These are phyloP conservation scores for Brachyptera putata DNA, from an alignment of 2,888 invertebrate species.

Conservation along the genomic window DNA sequence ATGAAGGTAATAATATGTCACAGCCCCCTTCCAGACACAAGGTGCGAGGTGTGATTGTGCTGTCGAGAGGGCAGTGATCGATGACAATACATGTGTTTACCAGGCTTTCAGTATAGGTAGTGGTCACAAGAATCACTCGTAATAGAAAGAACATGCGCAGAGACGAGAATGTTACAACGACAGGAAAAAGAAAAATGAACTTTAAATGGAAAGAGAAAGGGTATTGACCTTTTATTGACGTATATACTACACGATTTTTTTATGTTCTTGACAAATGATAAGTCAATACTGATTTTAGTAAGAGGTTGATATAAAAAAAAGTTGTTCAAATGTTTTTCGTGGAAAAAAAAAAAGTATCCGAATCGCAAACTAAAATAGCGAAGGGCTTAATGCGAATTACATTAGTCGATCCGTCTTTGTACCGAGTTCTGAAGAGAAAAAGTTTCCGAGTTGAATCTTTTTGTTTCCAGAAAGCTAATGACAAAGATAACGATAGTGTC, in stretches of 20 bases:
- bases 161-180: not conserved
- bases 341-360: not conserved
- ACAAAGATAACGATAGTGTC: too few relatives aligned
- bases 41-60: constrained; percentile 21
- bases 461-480: too few relatives aligned
- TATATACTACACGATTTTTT: not conserved
- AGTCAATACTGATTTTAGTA: too few relatives aligned
- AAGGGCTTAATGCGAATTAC: too few relatives aligned
- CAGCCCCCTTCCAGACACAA: constrained; percentile 1
- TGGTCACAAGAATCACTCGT: not conserved
- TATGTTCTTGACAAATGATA: not conserved
- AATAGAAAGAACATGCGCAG: not conserved
- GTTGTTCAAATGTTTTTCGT: not conserved
- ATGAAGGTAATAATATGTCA: constrained; percentile 19
- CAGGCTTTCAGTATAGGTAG: not conserved
- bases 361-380: too few relatives aligned
- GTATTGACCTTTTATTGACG: not conserved
- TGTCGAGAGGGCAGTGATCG: constrained; percentile 18
- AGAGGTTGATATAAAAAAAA: too few relatives aligned
- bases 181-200: not conserved
- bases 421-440: too few relatives aligned
- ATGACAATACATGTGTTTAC: constrained; percentile 11
- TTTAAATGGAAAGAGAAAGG: not conserved
- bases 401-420: too few relatives aligned
- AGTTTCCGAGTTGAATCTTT: too few relatives aligned